These are phyloP conservation scores for Capitulum mitella DNA, from an alignment of 2,888 invertebrate species.

Conservation along the genomic window DNA sequence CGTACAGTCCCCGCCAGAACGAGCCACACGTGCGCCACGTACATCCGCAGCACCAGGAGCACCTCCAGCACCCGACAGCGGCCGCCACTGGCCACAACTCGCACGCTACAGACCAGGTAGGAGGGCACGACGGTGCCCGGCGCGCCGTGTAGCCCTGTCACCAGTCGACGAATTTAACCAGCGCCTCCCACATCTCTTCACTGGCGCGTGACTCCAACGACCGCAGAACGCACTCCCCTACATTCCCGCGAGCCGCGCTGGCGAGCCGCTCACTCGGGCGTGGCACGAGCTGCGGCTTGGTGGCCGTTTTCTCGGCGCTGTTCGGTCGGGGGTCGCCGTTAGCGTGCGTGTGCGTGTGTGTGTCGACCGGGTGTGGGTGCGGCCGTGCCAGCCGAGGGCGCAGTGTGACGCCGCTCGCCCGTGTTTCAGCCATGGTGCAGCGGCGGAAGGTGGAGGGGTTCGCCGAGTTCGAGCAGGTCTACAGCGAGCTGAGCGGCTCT, in stretches of 20 bases:
- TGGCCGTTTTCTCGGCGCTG: no score
- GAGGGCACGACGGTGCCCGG: background rate
- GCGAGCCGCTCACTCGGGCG: no score
- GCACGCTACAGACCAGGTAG: background rate
- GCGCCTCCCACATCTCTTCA: no score
- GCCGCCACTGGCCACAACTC: background rate
- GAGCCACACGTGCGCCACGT: background rate
- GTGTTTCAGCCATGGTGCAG: slow-evolving; percentile 44
- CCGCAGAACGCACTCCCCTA: no score
- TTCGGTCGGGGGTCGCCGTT: background rate
- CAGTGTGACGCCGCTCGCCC: background rate
- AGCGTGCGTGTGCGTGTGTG: background rate
- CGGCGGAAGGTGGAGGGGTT: slow-evolving; percentile 53
- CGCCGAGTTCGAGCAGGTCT: slow-evolving; percentile 54
- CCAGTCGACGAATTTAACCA: no score
- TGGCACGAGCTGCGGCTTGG: no score
- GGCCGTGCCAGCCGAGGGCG: background rate
- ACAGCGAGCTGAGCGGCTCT: slow-evolving; percentile 48
- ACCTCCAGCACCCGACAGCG: background rate
- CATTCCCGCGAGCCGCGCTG: no score
- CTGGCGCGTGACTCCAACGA: no score
- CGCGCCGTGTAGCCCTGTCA: background rate
- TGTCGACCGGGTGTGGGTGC: background rate
- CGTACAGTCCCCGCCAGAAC: background rate
- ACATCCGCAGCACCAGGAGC: background rate